Conservation (phyloP, 2,113 vertebrate genomes). For the Myrmophylax atrothorax region DNA sequence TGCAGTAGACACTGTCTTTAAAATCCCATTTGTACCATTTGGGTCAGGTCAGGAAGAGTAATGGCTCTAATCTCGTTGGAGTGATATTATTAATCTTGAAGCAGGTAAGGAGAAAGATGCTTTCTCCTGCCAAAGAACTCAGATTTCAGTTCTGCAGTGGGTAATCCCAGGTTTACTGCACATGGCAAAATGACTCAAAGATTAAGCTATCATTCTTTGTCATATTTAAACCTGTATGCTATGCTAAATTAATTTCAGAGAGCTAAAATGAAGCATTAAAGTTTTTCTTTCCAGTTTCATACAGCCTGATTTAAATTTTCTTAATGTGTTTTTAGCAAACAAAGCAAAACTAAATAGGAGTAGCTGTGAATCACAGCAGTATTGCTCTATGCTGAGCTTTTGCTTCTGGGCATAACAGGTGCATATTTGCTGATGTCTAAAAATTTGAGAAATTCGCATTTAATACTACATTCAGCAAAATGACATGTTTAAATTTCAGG, state of each 20-base stretch:
- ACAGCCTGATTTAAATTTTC: not conserved
- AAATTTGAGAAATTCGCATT: not conserved
- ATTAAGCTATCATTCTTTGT: constrained; percentile 41
- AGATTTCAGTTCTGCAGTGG: constrained; percentile 19
- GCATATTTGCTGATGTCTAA: not conserved
- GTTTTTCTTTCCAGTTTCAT: not conserved
- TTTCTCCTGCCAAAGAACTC: constrained; percentile 59
- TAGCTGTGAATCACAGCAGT: constrained; percentile 13
- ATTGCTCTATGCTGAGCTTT: constrained; percentile 1
- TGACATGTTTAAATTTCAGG: not conserved
- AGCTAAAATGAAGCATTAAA: constrained; percentile 6
- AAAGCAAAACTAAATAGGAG: not conserved
- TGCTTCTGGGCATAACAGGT: constrained; percentile 10
- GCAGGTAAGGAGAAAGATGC: constrained; percentile 56
- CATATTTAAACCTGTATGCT: constrained; percentile 28
- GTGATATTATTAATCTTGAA: constrained; percentile 76
- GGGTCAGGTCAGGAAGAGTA: constrained; percentile 76
- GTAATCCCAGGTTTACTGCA: constrained; percentile 48
- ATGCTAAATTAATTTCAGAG: constrained; percentile 39
- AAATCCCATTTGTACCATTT: constrained; percentile 78
- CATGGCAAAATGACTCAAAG: constrained; percentile 31
- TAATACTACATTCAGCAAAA: not conserved
- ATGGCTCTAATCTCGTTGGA: constrained; percentile 72
- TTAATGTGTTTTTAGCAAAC: not conserved
- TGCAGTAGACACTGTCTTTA: constrained; percentile 70